These are phyloP conservation scores for Ascaphus truei DNA, from an alignment of 2,113 vertebrate species.

Conservation along the genomic window DNA sequence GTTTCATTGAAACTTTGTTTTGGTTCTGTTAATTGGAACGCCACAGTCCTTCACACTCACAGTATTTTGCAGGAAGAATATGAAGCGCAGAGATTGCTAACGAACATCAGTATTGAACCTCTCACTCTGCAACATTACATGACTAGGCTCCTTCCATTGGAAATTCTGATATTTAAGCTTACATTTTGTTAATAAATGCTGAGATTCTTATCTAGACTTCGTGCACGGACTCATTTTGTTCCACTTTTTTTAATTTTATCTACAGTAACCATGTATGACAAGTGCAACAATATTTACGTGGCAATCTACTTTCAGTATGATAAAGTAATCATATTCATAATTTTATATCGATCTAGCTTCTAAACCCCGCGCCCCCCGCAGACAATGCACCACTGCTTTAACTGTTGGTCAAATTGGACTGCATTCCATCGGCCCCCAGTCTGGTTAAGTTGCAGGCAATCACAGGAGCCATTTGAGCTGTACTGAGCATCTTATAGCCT, in stretches of 20 bases:
- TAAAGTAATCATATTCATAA: too few species aligned
- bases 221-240: slow-evolving; percentile 1
- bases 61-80: background rate
- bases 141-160: background rate
- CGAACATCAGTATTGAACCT: slow-evolving; percentile 8
- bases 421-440: too few species aligned
- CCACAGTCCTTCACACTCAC: background rate
- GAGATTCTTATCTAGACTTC: slow-evolving; percentile 15
- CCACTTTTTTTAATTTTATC: background rate
- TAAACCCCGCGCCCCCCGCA: too few species aligned
- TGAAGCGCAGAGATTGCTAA: background rate
- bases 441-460: too few species aligned
- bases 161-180: slow-evolving; percentile 18
- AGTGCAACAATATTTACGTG: too few species aligned
- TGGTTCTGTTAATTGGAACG: background rate
- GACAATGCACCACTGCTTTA: too few species aligned
- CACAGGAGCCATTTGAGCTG: too few species aligned
- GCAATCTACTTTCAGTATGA: too few species aligned
- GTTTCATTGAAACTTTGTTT: background rate
- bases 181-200: slow-evolving; percentile 26
- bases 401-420: too few species aligned
- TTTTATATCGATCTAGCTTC: too few species aligned
- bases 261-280: too few species aligned
- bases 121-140: background rate
- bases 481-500: too few species aligned